Base-by-base conservation (phyloP, 2,888 invertebrate species). In the Hyposoter dolosus region DNA sequence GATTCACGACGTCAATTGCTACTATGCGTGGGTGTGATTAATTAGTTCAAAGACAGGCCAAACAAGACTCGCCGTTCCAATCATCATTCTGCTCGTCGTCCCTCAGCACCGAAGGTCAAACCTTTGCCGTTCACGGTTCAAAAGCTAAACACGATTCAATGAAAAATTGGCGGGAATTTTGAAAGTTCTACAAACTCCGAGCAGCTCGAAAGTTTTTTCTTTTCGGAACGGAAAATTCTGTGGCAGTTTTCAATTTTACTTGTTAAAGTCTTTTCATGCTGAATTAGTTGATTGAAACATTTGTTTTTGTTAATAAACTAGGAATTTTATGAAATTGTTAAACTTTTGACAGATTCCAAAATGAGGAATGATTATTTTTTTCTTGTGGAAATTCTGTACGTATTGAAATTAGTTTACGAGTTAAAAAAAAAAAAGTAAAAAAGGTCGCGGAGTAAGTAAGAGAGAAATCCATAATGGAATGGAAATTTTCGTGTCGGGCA, bases 381-480 rank as follows among this genome's bases (percentile, higher is more conserved):
- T 28, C 3, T 63, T 32, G 19, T 4, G 3, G 17, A 35, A 43
- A 45, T 60, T 75, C 45, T 28, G 40, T 28, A 17, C 28, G 28
- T 32, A 17, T 7, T 2, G 19, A 35, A 43, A 19, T 23, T 28
- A 32, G 28, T 75, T 15, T 43, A 40, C 43, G 12, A 75, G 12
- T 45, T 43, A 60, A 74, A 56, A 74, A 75, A 56, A 28, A 28
- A 17, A 5, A 17, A 56, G 50, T 45, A 45, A 60, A 28, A 17
- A 19, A 47, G 23, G 50, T 74, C 40, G 19, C 19, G 35, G 56
- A 75, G 43, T 23, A 35, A 50, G 72, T 71, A 74, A 56, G 40
- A 35, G 75, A 56, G 75, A 75, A 75, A 75, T 75, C 43, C 60
- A 60, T 60, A 63, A 75, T 60, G 40, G 75, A 75, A 60, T 60